Conservation (phyloP, 1,140 invertebrate species). For the Drosophila rhopaloa region DNA sequence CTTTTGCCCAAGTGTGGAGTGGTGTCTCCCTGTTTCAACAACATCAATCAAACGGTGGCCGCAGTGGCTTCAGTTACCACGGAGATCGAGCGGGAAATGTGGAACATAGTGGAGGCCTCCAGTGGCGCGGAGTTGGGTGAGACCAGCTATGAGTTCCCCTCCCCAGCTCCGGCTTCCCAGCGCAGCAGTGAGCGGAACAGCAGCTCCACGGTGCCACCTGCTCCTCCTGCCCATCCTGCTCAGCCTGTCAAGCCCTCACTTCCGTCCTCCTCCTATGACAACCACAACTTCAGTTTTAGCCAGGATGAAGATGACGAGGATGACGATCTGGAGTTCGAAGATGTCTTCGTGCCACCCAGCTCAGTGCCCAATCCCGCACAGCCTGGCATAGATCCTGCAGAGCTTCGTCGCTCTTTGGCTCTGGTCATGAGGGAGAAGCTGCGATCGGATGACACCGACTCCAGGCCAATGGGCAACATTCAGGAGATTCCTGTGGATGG, state of each 20-base stretch:
- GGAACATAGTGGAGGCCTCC: slow-evolving; percentile 84
- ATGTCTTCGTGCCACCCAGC: slow-evolving; percentile 69
- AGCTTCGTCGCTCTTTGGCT: slow-evolving; percentile 65
- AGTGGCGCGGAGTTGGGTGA: slow-evolving; percentile 78
- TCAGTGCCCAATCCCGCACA: slow-evolving; percentile 16
- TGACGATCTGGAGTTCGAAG: slow-evolving; percentile 78
- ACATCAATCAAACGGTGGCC: slow-evolving; percentile 82
- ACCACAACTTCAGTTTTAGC: slow-evolving; percentile 72
- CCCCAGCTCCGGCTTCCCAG: slow-evolving; percentile 41
- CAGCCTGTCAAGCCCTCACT: slow-evolving; percentile 7
- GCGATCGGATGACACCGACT: slow-evolving; percentile 73
- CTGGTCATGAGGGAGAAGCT: slow-evolving; percentile 74
- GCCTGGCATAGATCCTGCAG: slow-evolving; percentile 56
- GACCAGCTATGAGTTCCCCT: slow-evolving; percentile 73
- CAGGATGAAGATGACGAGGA: slow-evolving; percentile 57
- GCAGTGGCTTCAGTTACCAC: slow-evolving; percentile 82
- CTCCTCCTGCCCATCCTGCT: slow-evolving; percentile 7
- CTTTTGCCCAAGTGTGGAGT: slow-evolving; percentile 73
- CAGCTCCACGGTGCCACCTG: slow-evolving; percentile 33
- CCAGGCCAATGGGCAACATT: slow-evolving; percentile 9
- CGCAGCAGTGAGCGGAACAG: slow-evolving; percentile 60
- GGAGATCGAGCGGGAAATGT: slow-evolving; percentile 84
- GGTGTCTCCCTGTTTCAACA: slow-evolving; percentile 75
- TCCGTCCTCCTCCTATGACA: slow-evolving; percentile 67
- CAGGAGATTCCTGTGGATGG: slow-evolving; percentile 9